Conservation (phyloP, 1,140 invertebrate genomes). For the Alviniconcha marisindica region DNA sequence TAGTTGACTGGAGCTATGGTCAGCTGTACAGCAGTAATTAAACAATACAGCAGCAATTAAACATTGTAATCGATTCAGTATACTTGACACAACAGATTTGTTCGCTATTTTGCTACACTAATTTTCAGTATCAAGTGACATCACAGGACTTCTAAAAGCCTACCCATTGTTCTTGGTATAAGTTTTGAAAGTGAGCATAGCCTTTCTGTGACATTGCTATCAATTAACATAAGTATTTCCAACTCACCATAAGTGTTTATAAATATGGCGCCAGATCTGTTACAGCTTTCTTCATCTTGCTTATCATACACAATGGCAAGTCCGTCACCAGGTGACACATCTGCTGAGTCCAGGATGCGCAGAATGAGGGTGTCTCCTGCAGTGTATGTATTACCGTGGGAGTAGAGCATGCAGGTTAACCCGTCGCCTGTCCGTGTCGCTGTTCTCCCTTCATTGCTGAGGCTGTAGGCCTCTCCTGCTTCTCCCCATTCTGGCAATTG, state of each 20-base stretch:
- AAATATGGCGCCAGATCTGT: constrained; percentile 63
- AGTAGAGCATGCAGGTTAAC: constrained; percentile 62
- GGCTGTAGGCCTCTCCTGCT: constrained; percentile 57
- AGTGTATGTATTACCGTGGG: constrained; percentile 52
- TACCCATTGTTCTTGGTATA: too few relatives aligned
- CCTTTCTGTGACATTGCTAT: too few relatives aligned
- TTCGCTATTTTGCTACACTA: too few relatives aligned
- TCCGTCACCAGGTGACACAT: constrained; percentile 64
- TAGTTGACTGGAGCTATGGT: too few relatives aligned
- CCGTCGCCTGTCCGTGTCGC: constrained; percentile 58
- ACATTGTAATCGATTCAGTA: too few relatives aligned
- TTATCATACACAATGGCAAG: constrained; percentile 60
- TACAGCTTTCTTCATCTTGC: constrained; percentile 53
- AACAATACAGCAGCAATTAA: too few relatives aligned
- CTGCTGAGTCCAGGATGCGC: constrained; percentile 64
- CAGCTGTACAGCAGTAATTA: too few relatives aligned
- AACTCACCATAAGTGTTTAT: constrained; percentile 60
- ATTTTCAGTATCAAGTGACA: too few relatives aligned
- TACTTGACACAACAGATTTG: too few relatives aligned
- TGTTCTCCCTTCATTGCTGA: constrained; percentile 69
- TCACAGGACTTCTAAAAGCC: too few relatives aligned
- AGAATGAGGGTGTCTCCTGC: constrained; percentile 64
- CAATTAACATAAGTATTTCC: too few relatives aligned
- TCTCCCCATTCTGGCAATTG: constrained; percentile 70
- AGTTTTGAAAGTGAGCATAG: too few relatives aligned